Evolutionary conservation across 2,888 invertebrate genomes (phyloP).

Genomic region (Chloromyia formosa): DNA sequence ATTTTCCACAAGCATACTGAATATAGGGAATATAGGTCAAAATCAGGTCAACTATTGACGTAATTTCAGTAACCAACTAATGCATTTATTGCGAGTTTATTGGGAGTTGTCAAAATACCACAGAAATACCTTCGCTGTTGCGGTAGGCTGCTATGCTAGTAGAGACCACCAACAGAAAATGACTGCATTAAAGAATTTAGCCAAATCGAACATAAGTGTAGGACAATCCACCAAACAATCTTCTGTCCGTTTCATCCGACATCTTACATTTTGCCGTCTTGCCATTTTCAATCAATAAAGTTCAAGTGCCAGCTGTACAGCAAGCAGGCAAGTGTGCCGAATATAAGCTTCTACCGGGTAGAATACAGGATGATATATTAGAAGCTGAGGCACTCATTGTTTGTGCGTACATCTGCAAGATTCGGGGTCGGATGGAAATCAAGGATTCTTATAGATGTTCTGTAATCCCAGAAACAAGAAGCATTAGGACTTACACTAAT

Average conservation of each 20-base stretch:
- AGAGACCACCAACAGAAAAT: background rate
- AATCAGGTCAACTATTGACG: too few species aligned
- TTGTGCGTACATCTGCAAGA: conserved; percentile 8
- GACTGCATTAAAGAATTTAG: background rate
- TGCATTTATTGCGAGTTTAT: too few species aligned
- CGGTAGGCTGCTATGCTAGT: too few species aligned
- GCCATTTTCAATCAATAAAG: background rate
- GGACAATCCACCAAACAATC: too few species aligned
- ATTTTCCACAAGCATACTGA: too few species aligned
- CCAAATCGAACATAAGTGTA: background rate
- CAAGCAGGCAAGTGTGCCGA: background rate
- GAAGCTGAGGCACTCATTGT: conserved; percentile 23
- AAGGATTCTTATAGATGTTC: conserved; percentile 45
- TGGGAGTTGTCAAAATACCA: too few species aligned
- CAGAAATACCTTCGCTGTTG: too few species aligned
- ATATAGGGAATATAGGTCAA: too few species aligned
- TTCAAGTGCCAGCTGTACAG: background rate
- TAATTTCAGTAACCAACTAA: too few species aligned
- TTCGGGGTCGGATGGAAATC: background rate
- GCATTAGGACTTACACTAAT: conserved; percentile 52
- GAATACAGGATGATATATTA: conserved; percentile 20
- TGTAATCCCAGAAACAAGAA: conserved; percentile 50
- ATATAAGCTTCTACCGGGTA: conserved; percentile 1
- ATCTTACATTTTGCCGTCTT: background rate
- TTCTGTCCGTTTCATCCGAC: background rate